These are phyloP conservation scores for Campopleginae sp. DNA, from an alignment of 2,888 invertebrate genomes.

Conservation along the genomic window DNA sequence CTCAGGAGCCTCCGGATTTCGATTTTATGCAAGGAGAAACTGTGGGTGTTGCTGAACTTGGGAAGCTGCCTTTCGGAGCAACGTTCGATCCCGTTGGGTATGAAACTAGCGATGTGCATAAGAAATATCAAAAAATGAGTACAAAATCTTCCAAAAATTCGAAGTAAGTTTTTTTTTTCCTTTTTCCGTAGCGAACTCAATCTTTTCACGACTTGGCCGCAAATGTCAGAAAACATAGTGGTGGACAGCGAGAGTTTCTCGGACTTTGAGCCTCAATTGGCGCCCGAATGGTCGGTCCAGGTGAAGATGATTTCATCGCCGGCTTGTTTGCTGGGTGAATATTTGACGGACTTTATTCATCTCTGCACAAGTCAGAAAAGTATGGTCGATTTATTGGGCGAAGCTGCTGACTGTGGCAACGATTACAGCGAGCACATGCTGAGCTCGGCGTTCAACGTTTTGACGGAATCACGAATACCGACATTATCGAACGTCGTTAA, in stretches of 20 bases:
- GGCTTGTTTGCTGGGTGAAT: slow-evolving; percentile 91
- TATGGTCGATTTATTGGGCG: slow-evolving; percentile 86
- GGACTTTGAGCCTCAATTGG: slow-evolving; percentile 93
- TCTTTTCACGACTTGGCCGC: slow-evolving; percentile 94
- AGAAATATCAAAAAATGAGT: neutral
- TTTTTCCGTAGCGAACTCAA: slow-evolving; percentile 87
- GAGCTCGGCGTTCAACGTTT: slow-evolving; percentile 85
- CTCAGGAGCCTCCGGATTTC: slow-evolving; percentile 86
- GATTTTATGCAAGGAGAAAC: slow-evolving; percentile 86
- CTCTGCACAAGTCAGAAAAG: slow-evolving; percentile 86
- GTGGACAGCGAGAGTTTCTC: slow-evolving; percentile 95
- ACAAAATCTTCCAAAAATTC: neutral
- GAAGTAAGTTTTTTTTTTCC: neutral
- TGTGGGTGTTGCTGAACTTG: slow-evolving; percentile 85
- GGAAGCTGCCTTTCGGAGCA: slow-evolving; percentile 93
- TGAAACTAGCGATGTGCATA: slow-evolving; percentile 42
- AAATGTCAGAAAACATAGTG: slow-evolving; percentile 93
- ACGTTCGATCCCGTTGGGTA: slow-evolving; percentile 91
- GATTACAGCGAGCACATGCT: slow-evolving; percentile 81
- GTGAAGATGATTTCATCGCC: slow-evolving; percentile 89
- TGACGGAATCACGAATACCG: slow-evolving; percentile 92
- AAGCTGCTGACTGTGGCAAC: slow-evolving; percentile 81
- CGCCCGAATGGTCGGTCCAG: slow-evolving; percentile 92
- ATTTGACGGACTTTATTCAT: slow-evolving; percentile 89
- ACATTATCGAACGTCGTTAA: slow-evolving; percentile 87